Evolutionary conservation across 2,888 invertebrate genomes (phyloP).

Genomic region (Isoperla grammatica): DNA sequence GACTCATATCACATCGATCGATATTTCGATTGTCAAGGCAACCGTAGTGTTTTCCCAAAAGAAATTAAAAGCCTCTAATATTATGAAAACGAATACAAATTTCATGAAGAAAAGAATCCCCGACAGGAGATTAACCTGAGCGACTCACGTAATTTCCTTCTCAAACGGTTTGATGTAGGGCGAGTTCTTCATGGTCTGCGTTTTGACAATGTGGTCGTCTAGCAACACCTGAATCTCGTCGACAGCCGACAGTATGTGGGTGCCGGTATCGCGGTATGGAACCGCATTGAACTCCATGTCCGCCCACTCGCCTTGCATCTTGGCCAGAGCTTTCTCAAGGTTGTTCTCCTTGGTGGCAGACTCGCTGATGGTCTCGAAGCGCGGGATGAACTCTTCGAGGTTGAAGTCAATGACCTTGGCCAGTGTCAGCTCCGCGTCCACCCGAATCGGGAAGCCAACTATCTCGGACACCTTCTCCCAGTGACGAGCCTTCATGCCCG

Average conservation of each 20-base stretch:
- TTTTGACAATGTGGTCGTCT: conserved; percentile 94
- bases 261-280: conserved; percentile 82
- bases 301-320: conserved; percentile 89
- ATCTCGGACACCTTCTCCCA: conserved; percentile 95
- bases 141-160: conserved; percentile 66
- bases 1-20: too few species aligned
- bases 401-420: conserved; percentile 86
- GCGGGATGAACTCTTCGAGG: conserved; percentile 78
- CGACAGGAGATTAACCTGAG: too few species aligned
- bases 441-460: conserved; percentile 85
- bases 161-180: conserved; percentile 95
- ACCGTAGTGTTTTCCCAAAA: too few species aligned
- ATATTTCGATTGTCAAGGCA: too few species aligned
- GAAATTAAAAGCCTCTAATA: too few species aligned
- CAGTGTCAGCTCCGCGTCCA: conserved; percentile 71
- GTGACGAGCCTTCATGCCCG: conserved; percentile 85
- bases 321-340: conserved; percentile 78
- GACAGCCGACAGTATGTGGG: conserved; percentile 79
- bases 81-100: too few species aligned
- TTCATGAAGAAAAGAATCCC: too few species aligned
- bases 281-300: conserved; percentile 68
- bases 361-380: conserved; percentile 88
- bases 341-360: conserved; percentile 94
- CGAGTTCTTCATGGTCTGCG: conserved; percentile 96
- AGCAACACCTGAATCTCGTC: conserved; percentile 90